Evolutionary conservation across 2,888 invertebrate genomes (phyloP), one percentile per base, ranked within the genome.

Genomic region (Sisyra terminalis): DNA sequence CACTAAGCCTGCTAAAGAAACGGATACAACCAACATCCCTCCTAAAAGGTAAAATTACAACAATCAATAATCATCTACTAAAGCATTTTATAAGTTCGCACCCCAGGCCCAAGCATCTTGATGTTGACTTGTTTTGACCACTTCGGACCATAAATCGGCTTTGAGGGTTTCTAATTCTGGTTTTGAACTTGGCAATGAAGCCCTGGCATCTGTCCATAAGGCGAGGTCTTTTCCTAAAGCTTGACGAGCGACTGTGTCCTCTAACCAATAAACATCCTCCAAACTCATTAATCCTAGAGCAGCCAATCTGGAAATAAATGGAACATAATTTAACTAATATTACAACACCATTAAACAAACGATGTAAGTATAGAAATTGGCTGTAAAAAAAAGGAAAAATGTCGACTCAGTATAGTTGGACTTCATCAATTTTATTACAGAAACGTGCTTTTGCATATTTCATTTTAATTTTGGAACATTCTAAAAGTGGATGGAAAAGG

Each of bases 21-120:
- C 83, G 15, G 88, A 87, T 48, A 89, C 87, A 51, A 89, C 82
- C 64, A 89, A 66, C 87, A 89, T 88, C 41, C 87, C 87, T 52
- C 84, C 83, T 83, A 17, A 13, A 30, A 43, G n/a, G 29, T n/a
- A 17, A 18, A 32, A 32, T 5, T 6, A 5, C 5, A 24, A 89
- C 87, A 51, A 89, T 82, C 64, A 88, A 66, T 87, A 88, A 87
- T 42, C 87, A 87, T 52, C 84, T 83, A 83, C 11, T 10, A 30
- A 37, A 29, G 14, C 3, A n/a, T 32, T 10, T 31, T 29, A 31
- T 10, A 15, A 18, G 42, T 16, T 30, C 57, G 57, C 56, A 75
- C 86, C 86, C 82, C 84, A 85, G 58, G 86, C 86, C 86, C 87
- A 87, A 40, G 86, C 86, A 66, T 86, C 86, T 57, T 85, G 84